Conservation (phyloP, 2,888 invertebrate genomes). For the Ametastegia equiseti region DNA sequence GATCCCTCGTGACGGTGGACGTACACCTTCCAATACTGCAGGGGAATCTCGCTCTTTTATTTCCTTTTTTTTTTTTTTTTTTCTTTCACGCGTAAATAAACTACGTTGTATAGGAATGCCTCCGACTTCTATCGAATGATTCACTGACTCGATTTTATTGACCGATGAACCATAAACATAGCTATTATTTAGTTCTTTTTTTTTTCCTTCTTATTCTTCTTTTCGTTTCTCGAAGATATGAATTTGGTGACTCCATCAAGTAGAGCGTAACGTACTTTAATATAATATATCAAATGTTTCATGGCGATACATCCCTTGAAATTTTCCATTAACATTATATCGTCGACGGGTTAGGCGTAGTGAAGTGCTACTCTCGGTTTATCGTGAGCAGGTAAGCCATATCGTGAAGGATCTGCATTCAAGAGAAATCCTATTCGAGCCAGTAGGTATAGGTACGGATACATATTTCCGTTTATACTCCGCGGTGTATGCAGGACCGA, state of each 20-base stretch:
- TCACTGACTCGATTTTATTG: slow-evolving; percentile 27
- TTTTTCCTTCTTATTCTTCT: too few species aligned
- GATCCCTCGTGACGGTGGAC: slow-evolving; percentile 40
- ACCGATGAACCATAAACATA: slow-evolving; percentile 25
- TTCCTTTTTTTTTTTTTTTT: background rate
- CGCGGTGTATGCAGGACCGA: background rate
- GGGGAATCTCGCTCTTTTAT: background rate
- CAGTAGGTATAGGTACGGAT: background rate
- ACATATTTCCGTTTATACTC: slow-evolving; percentile 17
- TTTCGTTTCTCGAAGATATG: background rate
- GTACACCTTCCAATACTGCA: slow-evolving; percentile 8
- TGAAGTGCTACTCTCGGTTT: background rate
- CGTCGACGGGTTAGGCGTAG: background rate
- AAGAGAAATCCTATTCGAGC: background rate
- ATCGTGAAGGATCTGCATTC: slow-evolving; percentile 16
- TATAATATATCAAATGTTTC: too few species aligned
- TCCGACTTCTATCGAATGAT: slow-evolving; percentile 7
- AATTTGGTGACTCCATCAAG: background rate
- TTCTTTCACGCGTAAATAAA: slow-evolving; percentile 12
- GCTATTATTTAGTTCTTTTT: too few species aligned
- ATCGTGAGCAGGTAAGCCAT: slow-evolving; percentile 4
- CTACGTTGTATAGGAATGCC: background rate
- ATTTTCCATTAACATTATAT: background rate
- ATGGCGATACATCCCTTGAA: background rate
- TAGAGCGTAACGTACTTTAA: background rate